These are phyloP conservation scores for Rhea pennata DNA, from an alignment of 2,113 vertebrate genomes.

Conservation along the genomic window DNA sequence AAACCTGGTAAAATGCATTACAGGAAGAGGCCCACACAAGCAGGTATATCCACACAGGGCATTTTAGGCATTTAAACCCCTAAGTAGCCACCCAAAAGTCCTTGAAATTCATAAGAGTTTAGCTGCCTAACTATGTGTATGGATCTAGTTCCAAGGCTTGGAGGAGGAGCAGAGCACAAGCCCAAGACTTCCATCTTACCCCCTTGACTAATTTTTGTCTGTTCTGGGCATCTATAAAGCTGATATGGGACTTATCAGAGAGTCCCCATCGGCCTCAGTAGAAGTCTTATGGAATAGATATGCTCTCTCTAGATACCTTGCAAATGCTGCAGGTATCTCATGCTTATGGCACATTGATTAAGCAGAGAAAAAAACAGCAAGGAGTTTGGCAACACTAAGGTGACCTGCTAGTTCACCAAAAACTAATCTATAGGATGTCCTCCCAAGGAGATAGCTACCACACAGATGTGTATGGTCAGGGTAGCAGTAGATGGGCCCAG, in stretches of 20 bases:
- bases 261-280: background rate
- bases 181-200: background rate
- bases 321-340: background rate
- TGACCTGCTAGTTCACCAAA: background rate
- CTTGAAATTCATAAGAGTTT: constrained; percentile 16
- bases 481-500: background rate
- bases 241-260: background rate
- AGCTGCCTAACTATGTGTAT: background rate
- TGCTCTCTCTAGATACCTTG: background rate
- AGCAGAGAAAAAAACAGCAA: background rate
- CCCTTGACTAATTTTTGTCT: background rate
- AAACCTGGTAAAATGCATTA: constrained; percentile 38
- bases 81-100: background rate
- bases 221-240: background rate
- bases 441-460: background rate
- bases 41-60: background rate
- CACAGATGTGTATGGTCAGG: background rate
- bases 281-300: background rate
- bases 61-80: constrained; percentile 15
- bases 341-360: background rate
- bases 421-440: background rate
- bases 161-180: background rate
- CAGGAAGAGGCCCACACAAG: background rate
- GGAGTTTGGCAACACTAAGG: background rate
- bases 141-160: background rate